Evolutionary conservation across 2,113 vertebrate genomes (phyloP).

Genomic region (Hylia prasina): DNA sequence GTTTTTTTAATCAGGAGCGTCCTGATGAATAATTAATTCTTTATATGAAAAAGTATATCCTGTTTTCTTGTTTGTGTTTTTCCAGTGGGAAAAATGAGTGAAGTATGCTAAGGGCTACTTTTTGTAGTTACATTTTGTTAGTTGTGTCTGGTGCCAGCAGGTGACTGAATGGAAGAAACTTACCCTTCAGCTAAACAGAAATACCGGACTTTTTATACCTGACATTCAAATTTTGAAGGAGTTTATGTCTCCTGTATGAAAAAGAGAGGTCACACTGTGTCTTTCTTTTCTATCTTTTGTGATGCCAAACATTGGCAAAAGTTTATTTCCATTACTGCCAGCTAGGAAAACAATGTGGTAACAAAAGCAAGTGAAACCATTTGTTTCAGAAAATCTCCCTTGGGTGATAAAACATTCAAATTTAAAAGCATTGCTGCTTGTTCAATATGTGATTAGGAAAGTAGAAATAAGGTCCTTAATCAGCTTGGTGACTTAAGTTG

Average conservation of each 20-base stretch:
- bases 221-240: neutral
- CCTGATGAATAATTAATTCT: neutral
- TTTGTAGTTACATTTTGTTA: neutral
- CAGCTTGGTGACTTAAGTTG: neutral
- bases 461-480: neutral
- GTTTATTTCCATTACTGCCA: neutral
- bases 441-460: neutral
- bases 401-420: neutral
- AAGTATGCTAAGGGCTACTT: neutral
- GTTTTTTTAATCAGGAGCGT: neutral
- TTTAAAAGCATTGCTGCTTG: neutral
- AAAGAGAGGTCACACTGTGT: neutral
- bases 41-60: neutral
- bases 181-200: neutral
- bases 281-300: neutral
- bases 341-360: neutral
- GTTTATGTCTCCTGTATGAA: neutral
- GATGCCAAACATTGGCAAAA: neutral
- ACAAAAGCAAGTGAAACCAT: neutral
- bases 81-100: neutral
- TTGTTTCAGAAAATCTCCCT: neutral
- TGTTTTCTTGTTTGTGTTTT: neutral
- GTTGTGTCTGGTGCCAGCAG: neutral
- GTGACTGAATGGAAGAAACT: neutral
- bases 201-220: neutral